Base-by-base conservation (phyloP, 2,888 invertebrate species). In the Hemaris fuciformis region DNA sequence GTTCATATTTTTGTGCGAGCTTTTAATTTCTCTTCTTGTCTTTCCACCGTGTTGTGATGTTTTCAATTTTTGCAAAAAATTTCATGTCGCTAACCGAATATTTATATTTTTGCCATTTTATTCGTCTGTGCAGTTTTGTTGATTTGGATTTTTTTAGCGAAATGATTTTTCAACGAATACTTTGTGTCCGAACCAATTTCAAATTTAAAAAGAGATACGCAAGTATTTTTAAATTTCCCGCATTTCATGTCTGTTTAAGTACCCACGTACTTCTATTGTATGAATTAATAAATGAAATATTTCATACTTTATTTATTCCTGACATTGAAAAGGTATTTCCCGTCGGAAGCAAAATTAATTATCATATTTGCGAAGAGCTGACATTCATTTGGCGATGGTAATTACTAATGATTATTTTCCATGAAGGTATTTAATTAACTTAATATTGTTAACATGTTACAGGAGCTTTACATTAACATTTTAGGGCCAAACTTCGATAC, bases 1-100 rank as follows among this genome's bases (percentile, higher is more conserved):
- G 79, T 75, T 79, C 75, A 77, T 80, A 76, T 80, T 79, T 80
- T 80, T 71, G 68, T 77, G 73, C 70, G 64, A 69, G 68, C 68
- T 72, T 74, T 75, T 53, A 53, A 60, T 73, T 75, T 76, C 69
- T 65, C 70, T 57, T 60, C 64, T 69, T 63, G 70, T 41, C 60
- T 7, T 27, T 48, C 25, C 34, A 22, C 23, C 22, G 34, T 48
- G 60, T 53, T 48, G 23, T 48, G 64, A 62, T 63, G 62, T 64
- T 67, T 64, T 58, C 42, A 63, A 64, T 68, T 27, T 53, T 43
- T n/a, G n/a, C 18, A 15, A 46, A 46, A 22, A 5, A 53, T 53
- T 53, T 31, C 18, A 10, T 53, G 15, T 31, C 18, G 0, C 10
- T 18, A 27, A n/a, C n/a, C 0, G 18, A 27, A 31, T 15, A 15